Evolutionary conservation across 2,888 invertebrate species (phyloP).

Genomic region (Sericinus montela): DNA sequence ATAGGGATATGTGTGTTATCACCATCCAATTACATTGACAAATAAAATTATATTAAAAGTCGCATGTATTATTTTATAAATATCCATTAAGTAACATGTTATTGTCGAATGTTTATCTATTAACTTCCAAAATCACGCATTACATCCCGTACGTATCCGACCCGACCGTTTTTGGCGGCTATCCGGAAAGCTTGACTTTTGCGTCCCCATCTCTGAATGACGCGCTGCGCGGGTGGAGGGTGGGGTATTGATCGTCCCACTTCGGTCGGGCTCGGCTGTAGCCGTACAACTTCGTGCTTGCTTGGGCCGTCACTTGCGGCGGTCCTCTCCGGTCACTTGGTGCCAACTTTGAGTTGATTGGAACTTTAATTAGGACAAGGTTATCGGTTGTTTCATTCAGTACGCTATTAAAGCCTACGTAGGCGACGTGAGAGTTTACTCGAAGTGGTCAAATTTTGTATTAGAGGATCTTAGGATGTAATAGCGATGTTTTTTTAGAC

Average conservation of each 20-base stretch:
- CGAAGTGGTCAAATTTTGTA: no score
- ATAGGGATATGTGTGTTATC: no score
- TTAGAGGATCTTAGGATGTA: no score
- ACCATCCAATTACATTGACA: no score
- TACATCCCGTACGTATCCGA: slow-evolving; percentile 44
- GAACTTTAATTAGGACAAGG: slow-evolving; percentile 75
- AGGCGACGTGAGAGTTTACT: not conserved
- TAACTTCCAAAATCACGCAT: slow-evolving; percentile 39
- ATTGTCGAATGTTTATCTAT: not conserved
- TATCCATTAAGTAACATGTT: no score
- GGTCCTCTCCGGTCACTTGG: slow-evolving; percentile 59
- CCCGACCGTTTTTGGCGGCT: slow-evolving; percentile 67
- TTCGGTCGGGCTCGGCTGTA: slow-evolving; percentile 58
- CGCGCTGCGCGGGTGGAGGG: slow-evolving; percentile 53
- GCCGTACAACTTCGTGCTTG: slow-evolving; percentile 62
- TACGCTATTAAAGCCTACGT: slow-evolving; percentile 24
- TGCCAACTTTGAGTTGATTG: slow-evolving; percentile 71
- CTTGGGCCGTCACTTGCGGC: slow-evolving; percentile 56
- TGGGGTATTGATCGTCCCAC: slow-evolving; percentile 71
- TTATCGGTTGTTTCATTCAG: slow-evolving; percentile 36
- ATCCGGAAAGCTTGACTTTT: slow-evolving; percentile 69
- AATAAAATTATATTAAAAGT: no score
- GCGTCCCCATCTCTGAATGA: slow-evolving; percentile 67
- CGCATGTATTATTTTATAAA: no score
- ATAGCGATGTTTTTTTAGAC: no score